Conservation (phyloP, 2,797 vertebrate species). For the Chiloscyllium punctatum region DNA sequence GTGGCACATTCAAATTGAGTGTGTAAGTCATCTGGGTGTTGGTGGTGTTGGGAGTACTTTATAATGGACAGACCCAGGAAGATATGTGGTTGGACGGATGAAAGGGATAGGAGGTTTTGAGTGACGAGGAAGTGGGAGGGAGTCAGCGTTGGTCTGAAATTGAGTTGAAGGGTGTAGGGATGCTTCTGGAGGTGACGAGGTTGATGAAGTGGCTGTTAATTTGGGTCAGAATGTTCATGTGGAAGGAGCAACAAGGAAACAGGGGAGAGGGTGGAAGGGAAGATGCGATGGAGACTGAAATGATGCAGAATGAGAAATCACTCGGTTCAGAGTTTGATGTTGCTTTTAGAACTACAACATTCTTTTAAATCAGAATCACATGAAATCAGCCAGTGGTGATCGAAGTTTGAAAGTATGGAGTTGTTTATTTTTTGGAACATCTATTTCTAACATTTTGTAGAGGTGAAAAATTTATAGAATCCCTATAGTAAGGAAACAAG, state of each 20-base stretch:
- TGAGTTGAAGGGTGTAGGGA: background rate
- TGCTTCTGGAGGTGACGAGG: background rate
- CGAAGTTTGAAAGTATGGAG: too few relatives aligned
- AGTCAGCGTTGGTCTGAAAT: background rate
- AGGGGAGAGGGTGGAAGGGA: background rate
- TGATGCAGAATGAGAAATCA: background rate
- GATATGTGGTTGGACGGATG: background rate
- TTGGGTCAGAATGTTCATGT: background rate
- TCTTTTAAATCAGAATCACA: too few relatives aligned
- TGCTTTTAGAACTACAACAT: background rate
- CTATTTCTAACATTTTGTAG: too few relatives aligned
- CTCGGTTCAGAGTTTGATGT: background rate
- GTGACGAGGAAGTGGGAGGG: background rate
- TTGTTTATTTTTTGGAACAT: too few relatives aligned
- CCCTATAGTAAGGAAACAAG: too few relatives aligned
- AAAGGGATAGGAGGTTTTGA: too few relatives aligned
- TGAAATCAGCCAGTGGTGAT: too few relatives aligned
- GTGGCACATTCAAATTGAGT: background rate
- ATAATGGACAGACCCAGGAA: background rate
- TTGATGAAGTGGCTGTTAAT: background rate
- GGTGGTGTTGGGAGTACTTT: background rate
- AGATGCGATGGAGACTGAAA: background rate
- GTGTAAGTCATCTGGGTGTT: background rate
- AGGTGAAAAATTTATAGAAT: too few relatives aligned
- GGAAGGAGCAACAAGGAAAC: background rate